Evolutionary conservation across 1,140 invertebrate species (phyloP), one percentile per base, ranked within the genome.

Genomic region (Pseudachorutes palmiensis): DNA sequence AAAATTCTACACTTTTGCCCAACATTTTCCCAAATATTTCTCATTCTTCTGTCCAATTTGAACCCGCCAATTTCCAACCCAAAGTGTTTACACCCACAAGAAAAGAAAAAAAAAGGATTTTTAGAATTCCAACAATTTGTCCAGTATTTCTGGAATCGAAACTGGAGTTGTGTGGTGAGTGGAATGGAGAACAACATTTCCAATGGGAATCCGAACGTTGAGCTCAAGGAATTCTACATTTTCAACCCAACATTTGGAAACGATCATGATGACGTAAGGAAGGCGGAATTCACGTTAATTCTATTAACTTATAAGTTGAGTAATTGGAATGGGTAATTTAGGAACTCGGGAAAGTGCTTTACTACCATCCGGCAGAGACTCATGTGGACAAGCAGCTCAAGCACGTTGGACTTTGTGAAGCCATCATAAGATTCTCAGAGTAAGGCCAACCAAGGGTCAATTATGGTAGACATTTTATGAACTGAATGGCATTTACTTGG

Each of bases 271-370:
- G 26, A 60, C 30, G 30, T 60, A 60, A 60, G 30, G 24, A 31
- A 31, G 9, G 2, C 22, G 2, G 3, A 9, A 9, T 31, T 31
- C 12, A 60, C 12, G 2, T 60, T 14, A 60, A 28, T 55, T 14
- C 24, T 19, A 55, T 16, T 55, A 55, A 16, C 12, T 55, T 55
- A 24, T 19, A 55, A 55, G 24, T 55, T 55, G 24, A 55, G 9
- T 45, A 45, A 45, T 45, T 45, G 36, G 19, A 9, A 12, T 45
- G 9, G 36, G 19, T 45, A 12, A 41, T 62, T 64, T 73, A 96
- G 91, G 92, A 97, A 81, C 81, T 90, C 61, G 90, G 92, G 73
- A 92, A 92, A 78, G 87, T 96, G 67, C 79, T 97, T 57, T 96
- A 86, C 57, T 74, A 61, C 77, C 95, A 88, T 78, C 87, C 91